These are phyloP conservation scores for Lasioglossum calceatum DNA, from an alignment of 2,888 invertebrate genomes.

Conservation along the genomic window DNA sequence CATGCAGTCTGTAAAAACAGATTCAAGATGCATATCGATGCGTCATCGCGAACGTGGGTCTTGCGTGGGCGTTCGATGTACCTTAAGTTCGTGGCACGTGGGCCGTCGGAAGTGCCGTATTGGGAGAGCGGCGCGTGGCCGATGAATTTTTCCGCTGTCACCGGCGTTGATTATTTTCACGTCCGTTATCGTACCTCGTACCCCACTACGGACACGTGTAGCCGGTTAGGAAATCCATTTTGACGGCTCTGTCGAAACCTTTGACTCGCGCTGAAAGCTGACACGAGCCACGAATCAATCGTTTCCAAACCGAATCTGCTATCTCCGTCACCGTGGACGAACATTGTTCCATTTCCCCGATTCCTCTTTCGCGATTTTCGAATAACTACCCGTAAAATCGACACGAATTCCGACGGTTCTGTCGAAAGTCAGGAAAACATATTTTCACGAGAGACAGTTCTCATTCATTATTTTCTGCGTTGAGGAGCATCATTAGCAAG, in stretches of 20 bases:
- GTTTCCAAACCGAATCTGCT: background rate
- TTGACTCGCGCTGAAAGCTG: background rate
- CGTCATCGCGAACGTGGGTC: conserved; percentile 68
- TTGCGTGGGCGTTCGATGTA: conserved; percentile 62
- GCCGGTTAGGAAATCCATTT: conserved; percentile 22
- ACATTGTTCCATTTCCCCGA: background rate
- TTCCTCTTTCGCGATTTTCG: background rate
- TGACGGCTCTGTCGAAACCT: conserved; percentile 23
- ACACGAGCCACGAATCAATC: background rate
- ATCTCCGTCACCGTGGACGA: background rate
- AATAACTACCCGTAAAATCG: background rate
- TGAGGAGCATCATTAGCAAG: background rate
- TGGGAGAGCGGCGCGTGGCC: conserved; percentile 60
- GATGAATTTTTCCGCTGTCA: conserved; percentile 36
- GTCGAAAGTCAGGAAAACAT: background rate
- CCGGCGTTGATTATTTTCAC: conserved; percentile 41
- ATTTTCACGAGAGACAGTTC: background rate
- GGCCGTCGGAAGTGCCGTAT: conserved; percentile 43
- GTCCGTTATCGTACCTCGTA: conserved; percentile 23
- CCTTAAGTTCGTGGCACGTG: conserved; percentile 57
- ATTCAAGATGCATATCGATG: conserved; percentile 65
- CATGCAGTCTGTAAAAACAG: conserved; percentile 58
- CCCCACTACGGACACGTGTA: background rate
- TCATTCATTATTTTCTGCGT: background rate
- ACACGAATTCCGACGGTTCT: background rate